These are phyloP conservation scores for Drosophila tripunctata DNA, from an alignment of 2,888 invertebrate genomes.

Conservation along the genomic window DNA sequence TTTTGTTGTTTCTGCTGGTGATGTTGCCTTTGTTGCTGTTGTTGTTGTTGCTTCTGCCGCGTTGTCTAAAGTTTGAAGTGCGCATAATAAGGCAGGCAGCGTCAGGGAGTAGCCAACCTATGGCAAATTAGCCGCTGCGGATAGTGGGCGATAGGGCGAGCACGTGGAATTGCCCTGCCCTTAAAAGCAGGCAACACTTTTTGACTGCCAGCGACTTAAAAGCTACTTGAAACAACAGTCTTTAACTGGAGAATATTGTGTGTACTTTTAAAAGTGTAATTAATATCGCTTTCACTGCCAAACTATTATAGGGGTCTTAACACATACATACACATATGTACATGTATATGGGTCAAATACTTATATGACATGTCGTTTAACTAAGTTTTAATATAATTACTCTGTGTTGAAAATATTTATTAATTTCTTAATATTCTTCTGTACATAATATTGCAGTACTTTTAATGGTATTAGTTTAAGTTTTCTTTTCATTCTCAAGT, in stretches of 20 bases:
- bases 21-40: conserved; percentile 16
- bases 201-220: conserved; percentile 5
- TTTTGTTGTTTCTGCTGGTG: conserved; percentile 22
- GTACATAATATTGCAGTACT: neutral
- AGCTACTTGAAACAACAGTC: neutral
- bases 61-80: conserved; percentile 79
- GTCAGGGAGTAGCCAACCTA: conserved; percentile 44
- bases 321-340: too few relatives aligned
- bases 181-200: conserved; percentile 56
- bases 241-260: conserved; percentile 11
- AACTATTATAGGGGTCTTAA: conserved; percentile 20
- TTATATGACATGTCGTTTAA: too few relatives aligned
- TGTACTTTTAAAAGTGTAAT: conserved; percentile 63
- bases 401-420: neutral
- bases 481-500: neutral
- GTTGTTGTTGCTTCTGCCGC: conserved; percentile 34
- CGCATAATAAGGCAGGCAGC: conserved; percentile 74
- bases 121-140: conserved; percentile 71
- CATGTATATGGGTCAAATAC: conserved; percentile 13
- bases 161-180: conserved; percentile 16
- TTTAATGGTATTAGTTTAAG: conserved; percentile 4
- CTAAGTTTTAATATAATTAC: neutral
- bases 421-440: neutral
- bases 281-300: conserved; percentile 47
- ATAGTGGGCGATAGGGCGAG: conserved; percentile 49